phyloP scores from a whole-genome alignment of 1,140 invertebrate species.

The Temnothorax longispinosus region DNA sequence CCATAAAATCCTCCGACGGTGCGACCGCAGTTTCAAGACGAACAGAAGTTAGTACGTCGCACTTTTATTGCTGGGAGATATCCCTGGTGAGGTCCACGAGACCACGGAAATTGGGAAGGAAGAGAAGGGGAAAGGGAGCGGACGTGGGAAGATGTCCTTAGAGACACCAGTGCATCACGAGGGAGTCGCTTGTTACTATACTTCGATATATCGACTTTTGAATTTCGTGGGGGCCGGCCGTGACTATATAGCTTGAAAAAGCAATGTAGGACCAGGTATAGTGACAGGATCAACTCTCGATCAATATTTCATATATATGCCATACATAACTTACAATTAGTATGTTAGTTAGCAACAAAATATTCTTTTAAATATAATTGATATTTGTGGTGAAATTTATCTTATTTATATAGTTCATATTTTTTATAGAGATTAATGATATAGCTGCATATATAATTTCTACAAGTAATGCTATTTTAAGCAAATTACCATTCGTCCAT shows the following conservation, averaged over 20 bases:
- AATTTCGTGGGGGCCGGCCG: constrained; percentile 48
- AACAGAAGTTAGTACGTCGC: constrained; percentile 62
- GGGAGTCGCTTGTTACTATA: constrained; percentile 51
- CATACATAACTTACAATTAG: background rate
- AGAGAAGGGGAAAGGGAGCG: background rate
- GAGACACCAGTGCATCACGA: constrained; percentile 29
- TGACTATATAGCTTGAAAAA: constrained; percentile 11
- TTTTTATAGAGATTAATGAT: background rate
- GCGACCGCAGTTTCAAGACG: constrained; percentile 69
- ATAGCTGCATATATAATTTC: background rate
- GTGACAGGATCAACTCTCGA: background rate
- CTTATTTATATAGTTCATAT: background rate
- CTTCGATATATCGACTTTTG: constrained; percentile 64
- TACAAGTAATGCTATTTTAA: background rate
- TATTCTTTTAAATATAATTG: background rate
- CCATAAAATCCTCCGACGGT: constrained; percentile 64
- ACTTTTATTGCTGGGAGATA: constrained; percentile 66
- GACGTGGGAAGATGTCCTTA: constrained; percentile 40
- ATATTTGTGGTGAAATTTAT: background rate
- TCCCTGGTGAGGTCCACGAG: constrained; percentile 37
- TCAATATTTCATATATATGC: background rate
- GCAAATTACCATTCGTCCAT: background rate
- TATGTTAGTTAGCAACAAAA: background rate
- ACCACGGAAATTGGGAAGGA: constrained; percentile 65
- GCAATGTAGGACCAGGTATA: background rate